Evolutionary conservation across 2,888 invertebrate genomes (phyloP), one percentile per base, ranked within the genome.

Genomic region (Resseliella maxima): DNA sequence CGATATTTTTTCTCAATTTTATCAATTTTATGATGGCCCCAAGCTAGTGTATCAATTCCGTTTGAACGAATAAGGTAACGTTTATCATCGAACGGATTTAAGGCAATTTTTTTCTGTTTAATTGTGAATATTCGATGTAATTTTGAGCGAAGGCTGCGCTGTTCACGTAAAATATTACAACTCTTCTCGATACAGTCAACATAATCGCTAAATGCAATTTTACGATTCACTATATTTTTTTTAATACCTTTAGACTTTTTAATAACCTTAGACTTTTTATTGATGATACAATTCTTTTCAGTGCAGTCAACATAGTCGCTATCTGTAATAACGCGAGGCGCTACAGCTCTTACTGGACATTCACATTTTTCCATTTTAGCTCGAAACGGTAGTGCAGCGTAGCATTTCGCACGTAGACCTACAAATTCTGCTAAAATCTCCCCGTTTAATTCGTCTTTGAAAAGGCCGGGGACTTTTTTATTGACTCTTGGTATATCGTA

Each of bases 161-260:
- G 64, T 31, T 64, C 64, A 64, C 64, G 64, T 64, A 64, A 64
- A 64, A 64, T 64, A 64, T 64, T 64, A 64, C 64, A 64, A 64
- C 24, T 64, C 24, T 64, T 64, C 64, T 64, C 64, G 27, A 64
- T 64, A 64, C 64, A 64, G 64, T 64, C 64, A 64, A 64, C 64
- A 64, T 64, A 64, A 64, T 64, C 64, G 31, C 64, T 64, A 64
- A 64, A 64, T 64, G 64, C 64, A 64, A 64, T 64, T 64, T 64
- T 64, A 24, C 64, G 64, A 24, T 64, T 64, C 64, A 64, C 64
- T 64, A 64, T 64, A 64, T 64, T 64, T 27, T 64, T 64, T 64
- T 64, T 64, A 27, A 64, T 64, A 64, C 27, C 64, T 64, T 64
- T 64, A 64, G 64, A 64, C 64, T 64, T 64, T 64, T 64, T 64